Evolutionary conservation across 1,140 invertebrate genomes (phyloP).

Genomic region (Calosoma granatense): DNA sequence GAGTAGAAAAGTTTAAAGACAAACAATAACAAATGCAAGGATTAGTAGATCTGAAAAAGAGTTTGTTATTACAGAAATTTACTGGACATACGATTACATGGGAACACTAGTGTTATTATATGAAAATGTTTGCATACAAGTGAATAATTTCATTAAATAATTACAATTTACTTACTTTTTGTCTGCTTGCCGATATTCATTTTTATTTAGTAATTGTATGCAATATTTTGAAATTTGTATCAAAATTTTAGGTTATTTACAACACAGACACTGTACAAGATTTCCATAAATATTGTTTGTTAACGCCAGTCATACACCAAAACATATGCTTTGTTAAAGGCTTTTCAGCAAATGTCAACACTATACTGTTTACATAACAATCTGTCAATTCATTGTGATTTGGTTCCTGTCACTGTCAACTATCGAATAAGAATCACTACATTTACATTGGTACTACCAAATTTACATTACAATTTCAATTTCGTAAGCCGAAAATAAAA

Average conservation of each 20-base stretch:
- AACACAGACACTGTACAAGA: background rate
- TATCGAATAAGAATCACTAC: background rate
- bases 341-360: background rate
- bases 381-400: background rate
- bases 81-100: too few species aligned
- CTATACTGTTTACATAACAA: background rate
- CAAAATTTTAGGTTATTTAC: background rate
- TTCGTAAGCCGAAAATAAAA: background rate
- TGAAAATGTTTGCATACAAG: too few species aligned
- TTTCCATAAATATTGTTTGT: too few species aligned
- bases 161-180: conserved; percentile 3
- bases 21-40: background rate
- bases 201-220: background rate
- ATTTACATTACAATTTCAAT: too few species aligned
- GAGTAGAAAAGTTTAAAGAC: background rate
- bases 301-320: too few species aligned
- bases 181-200: background rate
- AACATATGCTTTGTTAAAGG: too few species aligned
- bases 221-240: too few species aligned
- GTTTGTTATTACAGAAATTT: too few species aligned
- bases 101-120: too few species aligned
- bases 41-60: conserved; percentile 7
- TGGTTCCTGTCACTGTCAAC: background rate
- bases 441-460: background rate
- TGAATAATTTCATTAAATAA: background rate